These are phyloP conservation scores for Microchirus variegatus DNA, from an alignment of 2,797 vertebrate species.

Conservation along the genomic window DNA sequence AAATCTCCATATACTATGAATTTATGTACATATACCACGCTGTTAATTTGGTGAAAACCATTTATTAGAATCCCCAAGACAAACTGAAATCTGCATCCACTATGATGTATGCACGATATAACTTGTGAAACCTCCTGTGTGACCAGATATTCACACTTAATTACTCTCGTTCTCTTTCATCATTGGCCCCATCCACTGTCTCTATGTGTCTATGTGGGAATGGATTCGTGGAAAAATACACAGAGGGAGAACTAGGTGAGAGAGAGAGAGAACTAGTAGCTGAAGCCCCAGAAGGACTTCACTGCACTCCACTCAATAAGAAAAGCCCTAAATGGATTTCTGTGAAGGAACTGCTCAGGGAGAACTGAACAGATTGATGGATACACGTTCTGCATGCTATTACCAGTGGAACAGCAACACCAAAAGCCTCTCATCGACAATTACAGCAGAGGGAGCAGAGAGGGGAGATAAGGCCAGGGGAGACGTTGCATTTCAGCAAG, in stretches of 20 bases:
- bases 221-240: slow-evolving; percentile 83
- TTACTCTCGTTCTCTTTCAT: slow-evolving; percentile 43
- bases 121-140: slow-evolving; percentile 12
- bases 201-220: slow-evolving; percentile 74
- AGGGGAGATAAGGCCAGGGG: slow-evolving; percentile 68
- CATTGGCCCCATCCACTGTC: slow-evolving; percentile 30
- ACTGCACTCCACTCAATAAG: slow-evolving; percentile 83
- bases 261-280: slow-evolving; percentile 76
- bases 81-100: neutral
- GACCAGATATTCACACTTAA: slow-evolving; percentile 44
- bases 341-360: slow-evolving; percentile 81
- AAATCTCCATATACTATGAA: slow-evolving; percentile 2
- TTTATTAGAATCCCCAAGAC: neutral
- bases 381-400: slow-evolving; percentile 86
- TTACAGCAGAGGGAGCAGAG: slow-evolving; percentile 76
- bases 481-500: slow-evolving; percentile 72
- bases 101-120: neutral
- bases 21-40: slow-evolving; percentile 42
- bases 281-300: slow-evolving; percentile 82
- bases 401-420: slow-evolving; percentile 75
- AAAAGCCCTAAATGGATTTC: slow-evolving; percentile 84
- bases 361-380: slow-evolving; percentile 86
- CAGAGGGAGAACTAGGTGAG: slow-evolving; percentile 37
- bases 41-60: slow-evolving; percentile 2
- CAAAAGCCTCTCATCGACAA: slow-evolving; percentile 82